A percentile compares a stretch with the other conserved stretches of the same genome.
Evolutionary conservation across 2,113 vertebrate species (phyloP).

Genomic region (Pomatorhinus ruficollis): DNA sequence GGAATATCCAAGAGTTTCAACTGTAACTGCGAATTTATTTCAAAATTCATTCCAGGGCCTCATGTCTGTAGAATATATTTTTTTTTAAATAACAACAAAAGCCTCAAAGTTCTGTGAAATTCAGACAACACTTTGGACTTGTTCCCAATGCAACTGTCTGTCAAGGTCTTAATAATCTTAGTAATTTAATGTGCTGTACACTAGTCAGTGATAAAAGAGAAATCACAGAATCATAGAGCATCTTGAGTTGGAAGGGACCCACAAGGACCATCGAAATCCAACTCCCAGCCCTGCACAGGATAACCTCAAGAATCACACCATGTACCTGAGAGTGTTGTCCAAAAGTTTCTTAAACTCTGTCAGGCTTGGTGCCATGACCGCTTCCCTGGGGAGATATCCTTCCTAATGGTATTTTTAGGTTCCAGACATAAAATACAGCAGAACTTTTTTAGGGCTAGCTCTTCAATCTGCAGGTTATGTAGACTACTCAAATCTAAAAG

Average conservation of each 20-base stretch:
- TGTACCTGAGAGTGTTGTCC: too few species aligned
- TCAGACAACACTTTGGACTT: not conserved
- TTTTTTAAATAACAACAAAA: not conserved
- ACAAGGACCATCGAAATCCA: not conserved
- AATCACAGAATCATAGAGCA: not conserved
- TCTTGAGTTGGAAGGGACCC: not conserved
- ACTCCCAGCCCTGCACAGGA: not conserved
- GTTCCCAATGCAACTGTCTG: not conserved
- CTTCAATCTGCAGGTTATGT: not conserved
- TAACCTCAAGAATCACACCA: not conserved
- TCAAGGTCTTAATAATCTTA: not conserved
- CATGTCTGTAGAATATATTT: not conserved
- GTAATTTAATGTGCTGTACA: not conserved
- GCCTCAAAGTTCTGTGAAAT: not conserved
- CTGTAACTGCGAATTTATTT: not conserved
- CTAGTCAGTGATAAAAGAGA: not conserved
- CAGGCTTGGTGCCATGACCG: not conserved
- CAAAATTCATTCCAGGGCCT: not conserved
- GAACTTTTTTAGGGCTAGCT: not conserved
- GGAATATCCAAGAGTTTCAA: not conserved
- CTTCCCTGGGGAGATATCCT: not conserved
- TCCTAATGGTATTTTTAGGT: not conserved
- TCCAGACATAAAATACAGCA: not conserved
- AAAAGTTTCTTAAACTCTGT: not conserved
- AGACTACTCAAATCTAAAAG: not conserved